A percentile compares a stretch with the other conserved stretches of the same genome.
Evolutionary conservation across 2,797 vertebrate species (phyloP).

Genomic region (Lagorchestes hirsutus): DNA sequence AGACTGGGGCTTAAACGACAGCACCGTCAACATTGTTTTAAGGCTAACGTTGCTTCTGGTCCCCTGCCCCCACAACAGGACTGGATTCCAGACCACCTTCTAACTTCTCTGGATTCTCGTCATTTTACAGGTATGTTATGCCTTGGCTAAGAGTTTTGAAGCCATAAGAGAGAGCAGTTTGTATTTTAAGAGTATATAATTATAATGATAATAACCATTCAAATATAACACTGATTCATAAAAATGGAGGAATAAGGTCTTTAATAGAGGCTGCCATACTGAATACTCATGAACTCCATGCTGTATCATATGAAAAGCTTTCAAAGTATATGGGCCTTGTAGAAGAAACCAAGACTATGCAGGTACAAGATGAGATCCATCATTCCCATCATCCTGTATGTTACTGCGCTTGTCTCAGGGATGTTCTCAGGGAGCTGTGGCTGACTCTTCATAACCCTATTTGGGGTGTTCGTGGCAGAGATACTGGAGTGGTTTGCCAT

Average conservation of each 20-base stretch:
- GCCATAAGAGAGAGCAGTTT: neutral
- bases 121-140: neutral
- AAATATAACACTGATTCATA: neutral
- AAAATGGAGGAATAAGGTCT: neutral
- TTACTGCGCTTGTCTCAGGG: neutral
- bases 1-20: slow-evolving; percentile 23
- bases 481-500: neutral
- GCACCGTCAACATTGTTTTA: neutral
- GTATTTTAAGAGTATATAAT: neutral
- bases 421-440: neutral
- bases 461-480: neutral
- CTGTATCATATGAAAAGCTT: neutral
- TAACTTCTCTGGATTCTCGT: neutral
- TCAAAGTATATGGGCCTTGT: neutral
- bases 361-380: neutral
- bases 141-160: neutral
- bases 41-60: neutral
- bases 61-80: neutral
- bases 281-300: neutral
- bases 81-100: neutral
- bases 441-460: neutral
- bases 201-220: neutral
- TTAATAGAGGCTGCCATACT: neutral
- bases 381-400: neutral
- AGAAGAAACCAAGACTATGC: neutral